Evolutionary conservation across 2,113 vertebrate genomes (phyloP), one percentile per base, ranked within the genome.

Genomic region (Larimichthys crocea): DNA sequence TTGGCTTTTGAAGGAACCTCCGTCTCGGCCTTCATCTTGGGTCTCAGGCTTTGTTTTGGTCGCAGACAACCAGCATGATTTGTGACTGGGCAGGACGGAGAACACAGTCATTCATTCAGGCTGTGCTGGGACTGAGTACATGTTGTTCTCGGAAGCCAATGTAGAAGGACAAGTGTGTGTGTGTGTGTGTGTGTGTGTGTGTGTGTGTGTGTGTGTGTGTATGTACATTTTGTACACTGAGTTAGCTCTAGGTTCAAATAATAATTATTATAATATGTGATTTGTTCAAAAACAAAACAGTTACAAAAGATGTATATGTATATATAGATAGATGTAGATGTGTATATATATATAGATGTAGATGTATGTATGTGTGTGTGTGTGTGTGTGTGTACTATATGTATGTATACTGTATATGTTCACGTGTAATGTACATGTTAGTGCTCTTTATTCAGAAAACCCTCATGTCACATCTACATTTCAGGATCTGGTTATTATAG

Each of bases 11-110:
- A 93, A 82, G 88, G 90, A 89, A 91, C 76, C 87, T 91, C 91
- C 91, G 80, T 95, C 94, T 93, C 95, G 93, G 94, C 92, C 96
- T 95, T 96, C 97, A 97, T 97, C 95, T 96, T 96, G 94, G 94
- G 93, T 96, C 91, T 94, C 81, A 89, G 90, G 87, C 92, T 94
- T 89, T 86, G 88, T 94, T 93, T 93, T 92, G 90, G 92, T 93
- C 87, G 90, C 87, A 91, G 93, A 94, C 93, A 92, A 95, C 92
- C 96, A 95, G 94, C 96, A 96, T 96, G 95, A 96, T 96, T 95
- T 94, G 92, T 93, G 94, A 94, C 95, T 72, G 93, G 92, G 95
- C 94, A 95, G 91, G 92, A 95, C 90, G 88, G 93, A 91, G 94
- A 95, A 96, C 91, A 89, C 95, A 94, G 95, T 94, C 90, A 88